Conservation (phyloP, 2,113 vertebrate genomes). For the Eclectus roratus region DNA sequence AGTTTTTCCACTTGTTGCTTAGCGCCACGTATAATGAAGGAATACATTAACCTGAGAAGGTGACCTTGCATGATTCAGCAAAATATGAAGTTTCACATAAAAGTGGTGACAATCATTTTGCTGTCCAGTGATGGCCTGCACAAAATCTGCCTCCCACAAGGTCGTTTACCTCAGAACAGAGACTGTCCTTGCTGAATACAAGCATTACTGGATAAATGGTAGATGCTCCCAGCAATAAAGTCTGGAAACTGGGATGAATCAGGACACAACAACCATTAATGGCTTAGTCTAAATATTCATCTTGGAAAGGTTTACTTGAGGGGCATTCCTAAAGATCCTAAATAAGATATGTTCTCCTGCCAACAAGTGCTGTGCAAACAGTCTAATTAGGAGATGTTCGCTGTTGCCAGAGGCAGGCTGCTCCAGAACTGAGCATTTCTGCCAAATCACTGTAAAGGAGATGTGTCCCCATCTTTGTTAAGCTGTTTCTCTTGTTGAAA, state of each 20-base stretch:
- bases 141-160: neutral
- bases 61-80: neutral
- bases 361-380: constrained; percentile 11
- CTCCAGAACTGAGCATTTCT: constrained; percentile 1
- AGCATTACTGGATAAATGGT: neutral
- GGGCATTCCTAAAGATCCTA: neutral
- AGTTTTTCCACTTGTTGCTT: neutral
- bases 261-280: accelerated
- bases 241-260: neutral
- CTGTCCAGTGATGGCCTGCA: neutral
- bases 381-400: constrained; percentile 14
- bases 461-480: neutral
- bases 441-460: constrained; percentile 4
- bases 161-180: neutral
- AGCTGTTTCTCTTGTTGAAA: constrained; percentile 9
- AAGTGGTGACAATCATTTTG: neutral
- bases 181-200: neutral
- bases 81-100: neutral
- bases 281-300: neutral
- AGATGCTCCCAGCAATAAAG: neutral
- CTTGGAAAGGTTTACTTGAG: constrained; percentile 21
- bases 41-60: neutral
- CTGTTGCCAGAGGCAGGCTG: neutral
- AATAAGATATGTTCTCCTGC: neutral
- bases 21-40: neutral